These are phyloP conservation scores for Hirtodrosophila trivittata DNA, from an alignment of 2,888 invertebrate genomes.

Conservation along the genomic window DNA sequence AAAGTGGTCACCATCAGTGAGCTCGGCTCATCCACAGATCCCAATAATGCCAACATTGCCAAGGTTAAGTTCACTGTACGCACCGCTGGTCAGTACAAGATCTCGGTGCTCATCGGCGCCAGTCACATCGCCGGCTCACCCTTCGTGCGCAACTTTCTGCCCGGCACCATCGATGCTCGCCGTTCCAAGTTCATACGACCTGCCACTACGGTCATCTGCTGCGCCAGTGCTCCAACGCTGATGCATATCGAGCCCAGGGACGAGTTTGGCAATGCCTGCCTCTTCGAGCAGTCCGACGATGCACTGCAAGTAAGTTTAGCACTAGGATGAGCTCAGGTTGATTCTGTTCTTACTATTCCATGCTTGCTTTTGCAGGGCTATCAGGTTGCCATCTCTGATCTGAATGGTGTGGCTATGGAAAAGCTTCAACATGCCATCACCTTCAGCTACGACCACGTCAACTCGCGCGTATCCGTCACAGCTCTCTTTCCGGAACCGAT, in stretches of 20 bases:
- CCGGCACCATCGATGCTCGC: conserved; percentile 92
- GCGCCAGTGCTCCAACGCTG: conserved; percentile 89
- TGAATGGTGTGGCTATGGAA: conserved; percentile 86
- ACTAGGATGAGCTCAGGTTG: too few relatives aligned
- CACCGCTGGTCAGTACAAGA: conserved; percentile 94
- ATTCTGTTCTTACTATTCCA: too few relatives aligned
- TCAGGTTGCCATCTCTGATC: conserved; percentile 86
- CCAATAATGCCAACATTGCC: conserved; percentile 93
- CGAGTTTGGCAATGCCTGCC: conserved; percentile 93
- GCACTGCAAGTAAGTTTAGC: conserved; percentile 85
- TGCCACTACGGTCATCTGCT: conserved; percentile 93
- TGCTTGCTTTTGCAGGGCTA: conserved; percentile 85
- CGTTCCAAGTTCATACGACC: conserved; percentile 93
- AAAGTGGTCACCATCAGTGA: conserved; percentile 93
- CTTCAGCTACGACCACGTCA: conserved; percentile 91
- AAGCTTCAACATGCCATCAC: conserved; percentile 85
- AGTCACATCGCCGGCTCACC: conserved; percentile 94
- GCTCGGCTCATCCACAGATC: conserved; percentile 93
- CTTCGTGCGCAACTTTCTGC: conserved; percentile 91
- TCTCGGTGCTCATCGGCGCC: conserved; percentile 92
- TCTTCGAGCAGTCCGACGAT: conserved; percentile 86
- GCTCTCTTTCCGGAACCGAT: conserved; percentile 92
- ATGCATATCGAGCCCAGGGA: conserved; percentile 96
- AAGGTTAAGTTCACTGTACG: conserved; percentile 96
- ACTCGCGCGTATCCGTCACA: conserved; percentile 90